These are phyloP conservation scores for Archaeoteleia sp. DNA, from an alignment of 2,888 invertebrate genomes.

Conservation along the genomic window DNA sequence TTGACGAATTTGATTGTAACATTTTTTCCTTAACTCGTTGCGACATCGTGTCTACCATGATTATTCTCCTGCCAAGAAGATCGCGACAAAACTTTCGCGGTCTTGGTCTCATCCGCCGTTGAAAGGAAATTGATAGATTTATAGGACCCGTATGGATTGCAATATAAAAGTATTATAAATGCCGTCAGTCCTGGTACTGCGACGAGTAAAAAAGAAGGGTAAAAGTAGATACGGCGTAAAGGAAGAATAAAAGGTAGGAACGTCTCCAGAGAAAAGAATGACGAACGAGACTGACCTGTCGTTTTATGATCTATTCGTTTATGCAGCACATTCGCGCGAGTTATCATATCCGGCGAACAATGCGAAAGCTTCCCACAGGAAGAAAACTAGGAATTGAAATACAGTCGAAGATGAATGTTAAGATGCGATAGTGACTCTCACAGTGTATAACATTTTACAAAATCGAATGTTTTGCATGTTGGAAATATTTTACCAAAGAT, in stretches of 20 bases:
- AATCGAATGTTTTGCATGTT: conserved; percentile 3
- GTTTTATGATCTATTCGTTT: conserved; percentile 57
- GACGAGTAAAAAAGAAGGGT: conserved; percentile 23
- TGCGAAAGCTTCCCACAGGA: conserved; percentile 18
- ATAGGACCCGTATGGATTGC: conserved; percentile 62
- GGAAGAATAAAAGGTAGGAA: conserved; percentile 37
- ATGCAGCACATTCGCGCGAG: conserved; percentile 33
- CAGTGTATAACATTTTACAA: conserved; percentile 4
- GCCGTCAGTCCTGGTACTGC: conserved; percentile 5
- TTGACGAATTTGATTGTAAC: conserved; percentile 2
- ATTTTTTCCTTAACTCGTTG: conserved; percentile 47
- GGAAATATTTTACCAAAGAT: conserved; percentile 6
- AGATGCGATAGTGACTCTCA: neutral
- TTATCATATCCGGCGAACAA: conserved; percentile 20
- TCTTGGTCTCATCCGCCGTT: conserved; percentile 41
- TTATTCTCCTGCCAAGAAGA: conserved; percentile 10
- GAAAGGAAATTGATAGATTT: conserved; percentile 66
- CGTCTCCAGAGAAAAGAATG: conserved; percentile 56
- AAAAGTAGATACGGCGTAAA: conserved; percentile 23
- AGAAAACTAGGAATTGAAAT: conserved; percentile 12
- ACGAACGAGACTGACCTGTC: conserved; percentile 60
- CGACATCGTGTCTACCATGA: conserved; percentile 14
- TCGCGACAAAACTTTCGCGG: conserved; percentile 26
- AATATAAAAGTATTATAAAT: conserved; percentile 62
- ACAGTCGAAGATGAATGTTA: conserved; percentile 15